Percentiles rank a stretch among this genome's conserved stretches.
These are phyloP conservation scores for Drosophila aff. DNA, from an alignment of 1,140 invertebrate genomes.

Conservation along the genomic window DNA sequence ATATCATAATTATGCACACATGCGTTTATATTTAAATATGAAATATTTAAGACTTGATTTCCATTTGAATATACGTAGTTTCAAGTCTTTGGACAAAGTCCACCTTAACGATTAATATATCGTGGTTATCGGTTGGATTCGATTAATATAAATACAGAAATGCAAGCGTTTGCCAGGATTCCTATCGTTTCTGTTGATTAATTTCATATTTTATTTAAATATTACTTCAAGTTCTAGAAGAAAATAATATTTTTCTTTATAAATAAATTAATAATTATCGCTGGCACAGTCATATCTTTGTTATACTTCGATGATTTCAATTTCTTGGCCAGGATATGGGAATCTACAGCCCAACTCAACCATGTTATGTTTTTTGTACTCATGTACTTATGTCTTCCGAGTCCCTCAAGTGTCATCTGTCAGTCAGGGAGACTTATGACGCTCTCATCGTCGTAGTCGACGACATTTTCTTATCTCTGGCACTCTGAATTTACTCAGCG, in stretches of 20 bases:
- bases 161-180: neutral
- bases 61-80: neutral
- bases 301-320: neutral
- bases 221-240: too few relatives aligned
- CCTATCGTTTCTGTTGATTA: too few relatives aligned
- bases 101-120: neutral
- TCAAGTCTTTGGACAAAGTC: neutral
- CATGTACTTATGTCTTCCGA: conserved; percentile 1
- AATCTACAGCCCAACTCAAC: neutral
- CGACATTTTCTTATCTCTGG: conserved; percentile 29
- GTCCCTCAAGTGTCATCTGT: conserved; percentile 22
- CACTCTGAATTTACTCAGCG: conserved; percentile 5
- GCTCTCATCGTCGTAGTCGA: neutral
- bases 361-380: neutral
- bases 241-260: neutral
- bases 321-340: neutral
- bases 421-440: conserved; percentile 26
- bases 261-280: neutral
- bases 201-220: too few relatives aligned
- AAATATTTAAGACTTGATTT: neutral
- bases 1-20: conserved; percentile 14
- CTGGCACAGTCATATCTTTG: neutral
- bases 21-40: conserved; percentile 4
- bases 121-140: neutral
- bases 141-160: neutral